Evolutionary conservation across 2,797 vertebrate genomes (phyloP), one percentile per base, ranked within the genome.

Genomic region (Okamejei kenojei): DNA sequence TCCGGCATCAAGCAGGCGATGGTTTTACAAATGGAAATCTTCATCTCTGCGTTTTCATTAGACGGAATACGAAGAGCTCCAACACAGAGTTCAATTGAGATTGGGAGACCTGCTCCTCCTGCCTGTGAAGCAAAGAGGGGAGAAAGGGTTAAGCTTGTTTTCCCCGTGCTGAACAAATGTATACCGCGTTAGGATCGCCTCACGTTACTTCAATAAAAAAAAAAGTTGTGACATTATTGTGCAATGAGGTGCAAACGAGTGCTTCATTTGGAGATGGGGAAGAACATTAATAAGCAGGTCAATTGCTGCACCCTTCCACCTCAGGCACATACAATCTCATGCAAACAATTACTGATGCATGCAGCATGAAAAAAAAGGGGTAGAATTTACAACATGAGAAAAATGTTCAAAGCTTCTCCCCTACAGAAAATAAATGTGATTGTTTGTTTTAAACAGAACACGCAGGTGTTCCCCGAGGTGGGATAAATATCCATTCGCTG

Each of bases 41-140:
- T 98, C 65, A 97, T 97, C 93, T 98, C 98, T 1, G 97, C 96
- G 0, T 98, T 98, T 73, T 98, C 98, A 3, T 97, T 97, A 94
- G 97, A 97, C 94, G 98, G 97, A 95, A 99, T 97, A 94, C 98
- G 98, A 94, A 99, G 97, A 86, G 98, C 98, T 97, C 99, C 98
- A 93, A 99, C 98, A 93, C 98, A 99, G 0, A 99, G 96, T 94
- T 99, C 96, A 93, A 99, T 96, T 23, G 98, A 99, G 9, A 98
- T 96, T 9, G 97, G 97, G 58, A 98, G 95, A 93, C 98, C 98
- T n/a, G 97, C 95, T 93, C 97, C 97, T 95, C 97, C 97, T 77
- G 97, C 97, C 99, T 99, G 93, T 93, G 93, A 88, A 79, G 32
- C 9, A 38, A 80, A 78, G 0, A 1, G 29, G 7, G 65, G 58